Conservation (phyloP, 2,797 vertebrate genomes). For the Sebastes oblongus region DNA sequence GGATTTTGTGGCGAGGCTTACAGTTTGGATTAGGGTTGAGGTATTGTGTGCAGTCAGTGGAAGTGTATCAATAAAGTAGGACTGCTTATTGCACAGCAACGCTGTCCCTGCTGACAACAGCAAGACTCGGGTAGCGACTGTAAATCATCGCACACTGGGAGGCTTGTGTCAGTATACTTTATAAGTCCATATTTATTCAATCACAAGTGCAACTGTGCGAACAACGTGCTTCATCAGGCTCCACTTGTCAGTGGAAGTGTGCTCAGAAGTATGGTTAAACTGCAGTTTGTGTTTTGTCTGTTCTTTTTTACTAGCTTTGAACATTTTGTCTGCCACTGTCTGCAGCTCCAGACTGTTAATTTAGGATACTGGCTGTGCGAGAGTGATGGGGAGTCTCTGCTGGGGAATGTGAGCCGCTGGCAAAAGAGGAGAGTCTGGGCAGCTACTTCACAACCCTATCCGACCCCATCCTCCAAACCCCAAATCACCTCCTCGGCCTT, state of each 20-base stretch:
- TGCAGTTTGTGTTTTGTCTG: constrained; percentile 14
- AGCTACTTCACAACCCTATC: background rate
- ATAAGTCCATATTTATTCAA: constrained; percentile 38
- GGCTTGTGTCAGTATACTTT: constrained; percentile 15
- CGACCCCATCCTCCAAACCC: background rate
- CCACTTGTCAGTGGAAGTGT: constrained; percentile 17
- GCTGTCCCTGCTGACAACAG: constrained; percentile 20
- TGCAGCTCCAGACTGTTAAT: constrained; percentile 55
- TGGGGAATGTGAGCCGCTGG: constrained; percentile 28
- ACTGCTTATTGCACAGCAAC: constrained; percentile 1
- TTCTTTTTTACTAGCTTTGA: constrained; percentile 8
- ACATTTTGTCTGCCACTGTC: constrained; percentile 18
- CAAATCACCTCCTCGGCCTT: background rate
- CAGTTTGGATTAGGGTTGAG: background rate
- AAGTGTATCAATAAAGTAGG: constrained; percentile 1
- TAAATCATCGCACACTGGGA: constrained; percentile 31
- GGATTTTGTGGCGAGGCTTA: background rate
- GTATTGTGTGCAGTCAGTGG: constrained; percentile 5
- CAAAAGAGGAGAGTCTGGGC: constrained; percentile 14
- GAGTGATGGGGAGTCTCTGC: constrained; percentile 13
- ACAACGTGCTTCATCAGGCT: constrained; percentile 4
- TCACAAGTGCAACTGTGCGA: constrained; percentile 29
- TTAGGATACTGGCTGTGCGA: constrained; percentile 30
- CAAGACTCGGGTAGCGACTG: constrained; percentile 1
- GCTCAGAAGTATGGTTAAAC: constrained; percentile 1